A percentile compares a stretch with the other conserved stretches of the same genome.
These are phyloP conservation scores for Sturmia bella DNA, from an alignment of 2,888 invertebrate species.

Conservation along the genomic window DNA sequence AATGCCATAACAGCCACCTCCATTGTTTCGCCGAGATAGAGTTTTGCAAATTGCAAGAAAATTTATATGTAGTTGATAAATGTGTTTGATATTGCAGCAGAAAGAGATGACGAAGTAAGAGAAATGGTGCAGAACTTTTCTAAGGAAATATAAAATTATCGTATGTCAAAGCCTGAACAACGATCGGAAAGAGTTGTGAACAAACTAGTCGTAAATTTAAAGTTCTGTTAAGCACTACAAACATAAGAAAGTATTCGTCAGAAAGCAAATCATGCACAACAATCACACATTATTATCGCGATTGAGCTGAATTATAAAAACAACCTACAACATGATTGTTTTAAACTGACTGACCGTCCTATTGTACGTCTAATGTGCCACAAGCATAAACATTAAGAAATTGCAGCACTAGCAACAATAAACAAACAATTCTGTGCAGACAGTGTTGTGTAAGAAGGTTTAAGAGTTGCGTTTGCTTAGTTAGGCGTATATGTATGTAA, in stretches of 20 bases:
- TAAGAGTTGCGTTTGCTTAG: slow-evolving; percentile 50
- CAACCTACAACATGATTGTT: slow-evolving; percentile 47
- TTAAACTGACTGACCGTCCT: slow-evolving; percentile 12
- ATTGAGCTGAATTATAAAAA: slow-evolving; percentile 59
- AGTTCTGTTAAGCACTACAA: slow-evolving; percentile 62
- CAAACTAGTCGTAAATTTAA: slow-evolving; percentile 17
- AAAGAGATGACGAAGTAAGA: background rate
- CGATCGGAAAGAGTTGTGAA: background rate
- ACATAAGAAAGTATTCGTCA: slow-evolving; percentile 68
- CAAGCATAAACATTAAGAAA: slow-evolving; percentile 16
- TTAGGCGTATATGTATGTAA: background rate
- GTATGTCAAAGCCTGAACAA: slow-evolving; percentile 30
- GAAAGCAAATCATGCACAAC: slow-evolving; percentile 61
- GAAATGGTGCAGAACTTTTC: background rate
- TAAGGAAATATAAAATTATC: slow-evolving; percentile 38
- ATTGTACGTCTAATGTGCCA: slow-evolving; percentile 10
- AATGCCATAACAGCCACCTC: slow-evolving; percentile 39
- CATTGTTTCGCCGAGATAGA: slow-evolving; percentile 31
- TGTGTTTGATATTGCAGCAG: background rate
- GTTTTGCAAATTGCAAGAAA: slow-evolving; percentile 43
- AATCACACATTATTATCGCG: slow-evolving; percentile 67
- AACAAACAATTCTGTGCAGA: slow-evolving; percentile 20
- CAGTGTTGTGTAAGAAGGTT: slow-evolving; percentile 43
- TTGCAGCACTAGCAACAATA: slow-evolving; percentile 26
- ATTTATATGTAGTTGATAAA: slow-evolving; percentile 40